Conservation (phyloP, 2,888 invertebrate species). For the Andricus curvator region DNA sequence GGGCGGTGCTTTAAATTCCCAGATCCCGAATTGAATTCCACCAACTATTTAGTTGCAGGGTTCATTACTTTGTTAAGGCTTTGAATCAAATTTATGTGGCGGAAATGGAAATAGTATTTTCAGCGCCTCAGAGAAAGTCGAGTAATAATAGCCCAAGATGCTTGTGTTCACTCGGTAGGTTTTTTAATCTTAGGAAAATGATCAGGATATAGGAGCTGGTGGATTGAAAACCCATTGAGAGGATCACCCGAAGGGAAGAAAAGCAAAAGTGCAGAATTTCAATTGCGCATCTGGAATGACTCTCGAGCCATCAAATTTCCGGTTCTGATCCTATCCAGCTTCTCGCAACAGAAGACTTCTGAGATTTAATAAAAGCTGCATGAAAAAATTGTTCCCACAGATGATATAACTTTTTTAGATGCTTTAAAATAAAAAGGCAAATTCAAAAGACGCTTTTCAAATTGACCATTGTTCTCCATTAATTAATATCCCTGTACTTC, state of each 20-base stretch:
- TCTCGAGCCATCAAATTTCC: conserved; percentile 2
- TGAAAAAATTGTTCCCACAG: background rate
- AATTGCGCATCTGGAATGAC: background rate
- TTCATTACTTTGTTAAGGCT: background rate
- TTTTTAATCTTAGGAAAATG: conserved; percentile 1
- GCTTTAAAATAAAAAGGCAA: background rate
- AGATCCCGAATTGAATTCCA: too few species aligned
- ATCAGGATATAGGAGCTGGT: background rate
- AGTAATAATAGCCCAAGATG: background rate
- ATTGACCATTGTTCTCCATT: background rate
- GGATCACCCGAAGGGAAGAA: background rate
- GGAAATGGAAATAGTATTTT: background rate
- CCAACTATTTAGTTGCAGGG: too few species aligned
- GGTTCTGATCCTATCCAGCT: background rate
- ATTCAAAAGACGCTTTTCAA: background rate
- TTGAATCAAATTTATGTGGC: background rate
- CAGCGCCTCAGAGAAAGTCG: background rate
- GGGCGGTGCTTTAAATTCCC: too few species aligned
- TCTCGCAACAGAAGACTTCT: background rate
- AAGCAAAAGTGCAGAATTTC: background rate
- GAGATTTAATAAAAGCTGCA: background rate
- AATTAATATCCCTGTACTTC: background rate
- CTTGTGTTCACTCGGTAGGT: background rate
- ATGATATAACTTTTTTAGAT: background rate
- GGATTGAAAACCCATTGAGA: background rate